These are phyloP conservation scores for Acipenser ruthenus DNA, from an alignment of 2,797 vertebrate species.

Conservation along the genomic window DNA sequence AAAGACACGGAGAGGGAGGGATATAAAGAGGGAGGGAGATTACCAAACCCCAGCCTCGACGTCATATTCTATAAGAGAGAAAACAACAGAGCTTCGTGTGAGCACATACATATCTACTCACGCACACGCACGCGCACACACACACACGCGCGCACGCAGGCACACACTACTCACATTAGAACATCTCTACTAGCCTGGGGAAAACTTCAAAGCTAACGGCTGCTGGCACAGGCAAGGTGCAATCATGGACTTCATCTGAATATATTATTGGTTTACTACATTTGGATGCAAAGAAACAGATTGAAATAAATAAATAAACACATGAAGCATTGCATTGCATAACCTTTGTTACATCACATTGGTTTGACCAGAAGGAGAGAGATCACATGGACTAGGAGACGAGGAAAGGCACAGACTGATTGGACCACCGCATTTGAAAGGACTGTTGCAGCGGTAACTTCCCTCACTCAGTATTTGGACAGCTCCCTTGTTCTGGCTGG, in stretches of 20 bases:
- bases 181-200: no score
- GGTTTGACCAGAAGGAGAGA: not conserved
- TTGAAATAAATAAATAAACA: constrained; percentile 21
- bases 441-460: not conserved
- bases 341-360: not conserved
- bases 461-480: constrained; percentile 61
- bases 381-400: constrained; percentile 1
- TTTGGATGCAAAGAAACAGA: constrained; percentile 29
- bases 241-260: not conserved
- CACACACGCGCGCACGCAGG: constrained; percentile 29
- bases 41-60: constrained; percentile 55
- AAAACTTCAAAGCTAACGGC: not conserved
- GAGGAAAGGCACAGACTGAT: constrained; percentile 2
- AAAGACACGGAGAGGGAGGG: constrained; percentile 17
- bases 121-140: constrained; percentile 27
- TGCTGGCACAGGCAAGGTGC: not conserved
- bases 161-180: constrained; percentile 12
- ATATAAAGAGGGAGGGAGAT: constrained; percentile 18
- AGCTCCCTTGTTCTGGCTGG: constrained; percentile 44
- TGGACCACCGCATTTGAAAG: not conserved
- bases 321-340: constrained; percentile 6
- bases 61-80: constrained; percentile 63
- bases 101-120: constrained; percentile 23
- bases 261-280: constrained; percentile 10
- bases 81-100: constrained; percentile 56